Percentiles rank a stretch among this genome's conserved stretches.
Evolutionary conservation across 2,113 vertebrate species (phyloP).

Genomic region (Stegostoma tigrinum): DNA sequence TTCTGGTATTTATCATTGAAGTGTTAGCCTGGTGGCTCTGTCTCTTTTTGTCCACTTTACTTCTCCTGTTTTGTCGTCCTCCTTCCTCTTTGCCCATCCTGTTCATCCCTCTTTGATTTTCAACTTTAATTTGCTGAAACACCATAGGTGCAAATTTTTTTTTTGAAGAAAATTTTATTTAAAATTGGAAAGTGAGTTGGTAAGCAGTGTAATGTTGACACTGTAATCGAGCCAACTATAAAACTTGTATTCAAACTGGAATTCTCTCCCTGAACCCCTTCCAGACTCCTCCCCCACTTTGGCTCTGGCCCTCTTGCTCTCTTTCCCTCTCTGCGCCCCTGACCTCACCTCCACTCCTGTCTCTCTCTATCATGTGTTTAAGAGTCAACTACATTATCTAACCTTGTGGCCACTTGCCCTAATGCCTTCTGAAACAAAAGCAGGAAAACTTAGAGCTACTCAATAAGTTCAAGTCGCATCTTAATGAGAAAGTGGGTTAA

Average conservation of each 20-base stretch:
- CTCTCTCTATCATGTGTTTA: too few relatives aligned
- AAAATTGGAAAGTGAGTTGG: too few relatives aligned
- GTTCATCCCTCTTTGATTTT: background rate
- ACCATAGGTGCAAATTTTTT: background rate
- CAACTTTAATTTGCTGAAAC: background rate
- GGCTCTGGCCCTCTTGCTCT: background rate
- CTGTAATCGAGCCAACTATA: background rate
- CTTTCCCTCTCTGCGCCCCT: background rate
- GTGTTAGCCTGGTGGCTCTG: background rate
- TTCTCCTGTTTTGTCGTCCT: too few relatives aligned
- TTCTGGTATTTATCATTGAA: background rate
- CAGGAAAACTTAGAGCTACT: background rate
- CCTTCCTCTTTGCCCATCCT: background rate
- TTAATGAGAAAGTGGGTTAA: background rate
- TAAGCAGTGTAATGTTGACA: too few relatives aligned
- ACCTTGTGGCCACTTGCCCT: background rate
- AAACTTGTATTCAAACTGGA: background rate
- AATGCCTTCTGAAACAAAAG: background rate
- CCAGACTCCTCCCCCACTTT: too few relatives aligned
- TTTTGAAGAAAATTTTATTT: too few relatives aligned
- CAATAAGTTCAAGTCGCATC: background rate
- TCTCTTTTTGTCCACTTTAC: background rate
- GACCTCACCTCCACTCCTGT: too few relatives aligned
- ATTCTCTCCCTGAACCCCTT: background rate
- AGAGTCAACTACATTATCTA: too few relatives aligned